phyloP scores from a whole-genome alignment of 53 echinoderm and acorn worm species.

The Pentamera pediparva region DNA sequence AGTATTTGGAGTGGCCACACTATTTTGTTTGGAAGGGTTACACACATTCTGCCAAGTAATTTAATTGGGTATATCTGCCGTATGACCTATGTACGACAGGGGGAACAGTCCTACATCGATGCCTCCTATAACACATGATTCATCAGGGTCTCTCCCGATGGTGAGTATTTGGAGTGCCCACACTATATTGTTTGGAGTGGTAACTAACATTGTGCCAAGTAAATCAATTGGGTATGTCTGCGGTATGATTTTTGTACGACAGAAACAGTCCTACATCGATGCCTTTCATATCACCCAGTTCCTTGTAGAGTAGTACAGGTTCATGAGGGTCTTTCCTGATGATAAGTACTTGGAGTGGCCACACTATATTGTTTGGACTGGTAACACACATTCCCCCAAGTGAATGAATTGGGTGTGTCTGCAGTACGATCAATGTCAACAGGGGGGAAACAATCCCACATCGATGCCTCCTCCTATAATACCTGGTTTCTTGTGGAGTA shows the following conservation, averaged over 20 bases:
- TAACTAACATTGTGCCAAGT: neutral
- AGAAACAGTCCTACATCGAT: constrained; percentile 66
- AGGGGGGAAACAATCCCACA: constrained; percentile 48
- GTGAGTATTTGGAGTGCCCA: constrained; percentile 57
- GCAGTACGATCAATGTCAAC: constrained; percentile 52
- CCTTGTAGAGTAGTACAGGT: constrained; percentile 88
- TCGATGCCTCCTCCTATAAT: constrained; percentile 55
- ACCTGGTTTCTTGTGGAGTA: constrained; percentile 93
- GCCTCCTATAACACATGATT: constrained; percentile 74
- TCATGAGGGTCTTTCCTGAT: constrained; percentile 76
- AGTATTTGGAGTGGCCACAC: too few relatives aligned
- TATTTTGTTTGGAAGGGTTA: too few relatives aligned
- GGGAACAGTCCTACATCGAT: constrained; percentile 67
- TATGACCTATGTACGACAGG: constrained; percentile 67
- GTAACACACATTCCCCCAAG: neutral
- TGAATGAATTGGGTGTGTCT: constrained; percentile 40
- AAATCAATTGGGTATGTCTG: constrained; percentile 52
- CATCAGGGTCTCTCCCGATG: constrained; percentile 69
- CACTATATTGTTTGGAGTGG: neutral
- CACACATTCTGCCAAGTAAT: too few relatives aligned
- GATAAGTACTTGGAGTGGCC: constrained; percentile 67
- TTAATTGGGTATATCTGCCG: constrained; percentile 93
- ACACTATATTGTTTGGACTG: neutral
- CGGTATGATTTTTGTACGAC: constrained; percentile 58
- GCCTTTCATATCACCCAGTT: constrained; percentile 74